Conservation (phyloP, 92 coral and sea anemone genomes). For the Micromussa lordhowensis region DNA sequence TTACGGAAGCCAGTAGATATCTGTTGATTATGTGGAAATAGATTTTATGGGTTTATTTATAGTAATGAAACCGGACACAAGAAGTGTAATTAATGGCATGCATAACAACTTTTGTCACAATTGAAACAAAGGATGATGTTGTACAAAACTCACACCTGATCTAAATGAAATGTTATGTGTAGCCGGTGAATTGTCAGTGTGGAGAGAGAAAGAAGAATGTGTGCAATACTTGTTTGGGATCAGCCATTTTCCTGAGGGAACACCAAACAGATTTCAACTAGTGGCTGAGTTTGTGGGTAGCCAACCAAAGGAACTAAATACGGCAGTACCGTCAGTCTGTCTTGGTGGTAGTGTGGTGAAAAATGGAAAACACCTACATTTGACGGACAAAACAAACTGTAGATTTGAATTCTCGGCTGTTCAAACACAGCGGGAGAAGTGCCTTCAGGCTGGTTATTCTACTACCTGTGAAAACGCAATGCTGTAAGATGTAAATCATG, state of each 20-base stretch:
- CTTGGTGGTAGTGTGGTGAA: conserved; percentile 43
- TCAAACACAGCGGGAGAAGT: neutral
- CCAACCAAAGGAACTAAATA: conserved; percentile 14
- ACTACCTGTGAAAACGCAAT: conserved; percentile 32
- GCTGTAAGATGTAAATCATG: conserved; percentile 28
- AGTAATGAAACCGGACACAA: too few relatives aligned
- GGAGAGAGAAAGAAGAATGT: conserved; percentile 22
- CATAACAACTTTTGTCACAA: too few relatives aligned
- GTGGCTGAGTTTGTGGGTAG: conserved; percentile 26
- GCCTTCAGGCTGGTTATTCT: neutral
- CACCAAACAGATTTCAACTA: conserved; percentile 53
- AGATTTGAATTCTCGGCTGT: neutral
- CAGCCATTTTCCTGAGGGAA: conserved; percentile 65
- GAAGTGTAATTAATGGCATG: too few relatives aligned
- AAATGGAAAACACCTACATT: conserved; percentile 39
- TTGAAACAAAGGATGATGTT: too few relatives aligned
- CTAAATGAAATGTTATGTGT: too few relatives aligned
- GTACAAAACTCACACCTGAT: too few relatives aligned
- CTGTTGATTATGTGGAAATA: too few relatives aligned
- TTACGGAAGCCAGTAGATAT: too few relatives aligned
- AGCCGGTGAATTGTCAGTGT: too few relatives aligned
- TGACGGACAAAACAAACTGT: conserved; percentile 63
- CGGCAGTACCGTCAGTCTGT: conserved; percentile 35
- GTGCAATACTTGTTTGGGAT: conserved; percentile 53
- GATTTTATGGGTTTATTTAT: too few relatives aligned